Percentiles rank a stretch among this genome's conserved stretches.
Conservation (phyloP, 2,888 invertebrate species). For the Athetis lepigone region DNA sequence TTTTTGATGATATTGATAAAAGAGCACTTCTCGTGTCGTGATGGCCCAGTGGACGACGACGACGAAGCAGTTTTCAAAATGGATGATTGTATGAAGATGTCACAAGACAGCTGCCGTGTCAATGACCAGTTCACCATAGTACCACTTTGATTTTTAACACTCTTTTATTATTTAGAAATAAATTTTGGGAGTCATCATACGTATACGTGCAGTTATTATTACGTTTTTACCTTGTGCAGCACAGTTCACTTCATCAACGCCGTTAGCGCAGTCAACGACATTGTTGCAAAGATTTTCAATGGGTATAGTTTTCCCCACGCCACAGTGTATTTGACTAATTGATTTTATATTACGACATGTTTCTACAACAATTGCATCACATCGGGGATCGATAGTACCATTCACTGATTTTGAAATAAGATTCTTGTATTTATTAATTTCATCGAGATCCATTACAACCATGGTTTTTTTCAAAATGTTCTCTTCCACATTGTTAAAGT, state of each 20-base stretch:
- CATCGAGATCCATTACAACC: constrained; percentile 26
- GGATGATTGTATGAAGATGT: no score
- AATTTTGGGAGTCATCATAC: neutral
- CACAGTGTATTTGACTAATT: constrained; percentile 74
- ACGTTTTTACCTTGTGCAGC: constrained; percentile 69
- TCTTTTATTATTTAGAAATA: neutral
- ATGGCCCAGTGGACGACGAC: no score
- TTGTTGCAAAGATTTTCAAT: constrained; percentile 79
- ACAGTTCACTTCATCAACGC: constrained; percentile 79
- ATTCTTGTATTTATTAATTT: constrained; percentile 46
- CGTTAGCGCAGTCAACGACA: constrained; percentile 72
- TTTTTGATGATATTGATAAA: no score
- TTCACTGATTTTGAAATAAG: constrained; percentile 46
- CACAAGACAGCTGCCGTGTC: no score
- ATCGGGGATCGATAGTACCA: constrained; percentile 47
- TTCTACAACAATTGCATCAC: constrained; percentile 61
- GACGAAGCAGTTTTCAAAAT: no score
- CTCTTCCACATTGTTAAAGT: neutral
- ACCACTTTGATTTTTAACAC: neutral
- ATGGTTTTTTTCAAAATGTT: constrained; percentile 5
- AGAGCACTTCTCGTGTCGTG: no score
- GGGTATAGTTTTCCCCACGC: constrained; percentile 65
- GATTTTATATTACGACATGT: constrained; percentile 71
- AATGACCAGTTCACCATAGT: no score
- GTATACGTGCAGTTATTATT: neutral